Base-by-base conservation (phyloP, 2,797 vertebrate genomes). In the Myripristis jacobus region DNA sequence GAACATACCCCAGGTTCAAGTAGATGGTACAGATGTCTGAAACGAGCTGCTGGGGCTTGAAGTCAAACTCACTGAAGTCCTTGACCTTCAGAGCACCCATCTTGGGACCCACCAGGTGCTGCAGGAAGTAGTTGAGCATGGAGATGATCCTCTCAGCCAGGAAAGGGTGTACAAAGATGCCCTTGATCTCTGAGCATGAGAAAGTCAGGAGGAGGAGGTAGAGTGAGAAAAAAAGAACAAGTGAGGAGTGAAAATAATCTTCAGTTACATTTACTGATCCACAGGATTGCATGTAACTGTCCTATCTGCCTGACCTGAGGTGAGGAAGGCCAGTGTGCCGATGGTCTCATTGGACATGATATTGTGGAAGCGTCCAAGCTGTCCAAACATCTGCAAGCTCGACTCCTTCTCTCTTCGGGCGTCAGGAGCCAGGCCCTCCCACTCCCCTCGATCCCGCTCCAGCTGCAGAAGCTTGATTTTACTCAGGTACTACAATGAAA, bases 331-430 rank as follows among this genome's bases (percentile, higher is more conserved):
- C 88, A 99, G 93, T 0, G 98, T 99, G 73, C 97, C 96, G 1
- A 99, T 99, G 61, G 98, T 99, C 89, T 99, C 98, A 0, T 98
- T 99, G 55, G 98, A 99, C 97, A 99, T 99, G 87, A 99, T 99
- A 88, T 99, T 99, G 91, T 99, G 98, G 92, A 99, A 99, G 70
- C 98, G 96, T 0, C 96, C 97, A 84, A 98, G 92, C 93, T 99
- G 98, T 57, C 97, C 97, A 54, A 99, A 96, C 97, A 98, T 97
- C 90, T 98, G 97, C 65, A 99, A 93, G 84, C 95, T 98, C 0
- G 97, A 96, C 78, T 99, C 97, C 80, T 98, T 99, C 87, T 99
- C 98, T 0, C 95, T 94, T 36, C 96, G 95, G 59, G 95, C 95
- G 74, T 98, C 98, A 0, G 95, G 94, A 3, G 94, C 91, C 76